Evolutionary conservation across 2,888 invertebrate species (phyloP).

Genomic region (Synanthedon andrenaeformis): DNA sequence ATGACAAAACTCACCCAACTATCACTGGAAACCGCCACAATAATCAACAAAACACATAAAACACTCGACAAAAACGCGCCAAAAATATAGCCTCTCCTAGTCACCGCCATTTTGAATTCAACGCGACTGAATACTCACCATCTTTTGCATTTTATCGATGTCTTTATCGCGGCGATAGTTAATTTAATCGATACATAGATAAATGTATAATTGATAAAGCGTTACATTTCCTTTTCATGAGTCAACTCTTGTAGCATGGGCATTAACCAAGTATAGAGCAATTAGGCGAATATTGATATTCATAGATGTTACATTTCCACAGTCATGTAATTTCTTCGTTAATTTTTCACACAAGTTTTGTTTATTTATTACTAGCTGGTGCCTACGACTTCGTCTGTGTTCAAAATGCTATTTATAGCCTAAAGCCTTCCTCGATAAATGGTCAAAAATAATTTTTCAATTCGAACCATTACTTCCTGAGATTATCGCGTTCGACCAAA

Average conservation of each 20-base stretch:
- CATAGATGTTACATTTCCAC: too few species aligned
- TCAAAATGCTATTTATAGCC: too few species aligned
- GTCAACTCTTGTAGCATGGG: not conserved
- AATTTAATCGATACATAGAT: not conserved
- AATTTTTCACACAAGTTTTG: too few species aligned
- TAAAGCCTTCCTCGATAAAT: too few species aligned
- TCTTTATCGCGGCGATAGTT: not conserved
- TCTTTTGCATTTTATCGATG: not conserved
- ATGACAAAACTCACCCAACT: slow-evolving; percentile 47
- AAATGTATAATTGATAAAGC: not conserved
- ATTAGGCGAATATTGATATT: too few species aligned
- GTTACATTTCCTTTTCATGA: not conserved
- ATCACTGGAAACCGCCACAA: slow-evolving; percentile 47
- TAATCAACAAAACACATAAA: slow-evolving; percentile 38
- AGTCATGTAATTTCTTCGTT: too few species aligned
- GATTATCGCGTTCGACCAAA: too few species aligned
- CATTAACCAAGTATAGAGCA: too few species aligned
- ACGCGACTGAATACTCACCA: not conserved
- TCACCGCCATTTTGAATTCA: slow-evolving; percentile 47
- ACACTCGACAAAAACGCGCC: slow-evolving; percentile 48
- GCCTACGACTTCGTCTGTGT: too few species aligned
- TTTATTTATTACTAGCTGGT: too few species aligned
- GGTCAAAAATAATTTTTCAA: too few species aligned
- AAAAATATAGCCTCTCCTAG: slow-evolving; percentile 51
- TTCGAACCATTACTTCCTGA: too few species aligned